Conservation (phyloP, 2,797 vertebrate species). For the Sphaeramia orbicularis region DNA sequence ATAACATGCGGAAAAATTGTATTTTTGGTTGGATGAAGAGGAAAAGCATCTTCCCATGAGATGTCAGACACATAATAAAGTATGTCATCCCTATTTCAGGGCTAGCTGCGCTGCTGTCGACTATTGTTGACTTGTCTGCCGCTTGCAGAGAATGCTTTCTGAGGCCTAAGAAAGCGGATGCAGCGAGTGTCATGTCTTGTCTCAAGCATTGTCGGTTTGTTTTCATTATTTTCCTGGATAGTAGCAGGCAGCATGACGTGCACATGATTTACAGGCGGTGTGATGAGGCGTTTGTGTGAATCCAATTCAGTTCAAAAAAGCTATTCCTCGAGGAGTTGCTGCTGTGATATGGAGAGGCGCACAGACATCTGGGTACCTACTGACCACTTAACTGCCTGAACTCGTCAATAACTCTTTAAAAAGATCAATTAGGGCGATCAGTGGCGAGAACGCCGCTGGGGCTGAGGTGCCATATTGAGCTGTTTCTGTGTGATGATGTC, state of each 20-base stretch:
- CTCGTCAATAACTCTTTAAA: slow-evolving; percentile 79
- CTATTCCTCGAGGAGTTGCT: slow-evolving; percentile 38
- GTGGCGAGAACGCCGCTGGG: slow-evolving; percentile 54
- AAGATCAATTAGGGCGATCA: slow-evolving; percentile 76
- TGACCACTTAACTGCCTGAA: slow-evolving; percentile 71
- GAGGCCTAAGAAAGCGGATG: slow-evolving; percentile 29
- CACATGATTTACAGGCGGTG: slow-evolving; percentile 1
- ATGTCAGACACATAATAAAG: slow-evolving; percentile 62
- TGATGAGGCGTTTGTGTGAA: slow-evolving; percentile 9
- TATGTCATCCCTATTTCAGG: slow-evolving; percentile 64
- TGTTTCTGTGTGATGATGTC: slow-evolving; percentile 68
- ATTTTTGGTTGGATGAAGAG: slow-evolving; percentile 45
- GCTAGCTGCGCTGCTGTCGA: slow-evolving; percentile 40
- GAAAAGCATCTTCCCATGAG: slow-evolving; percentile 47
- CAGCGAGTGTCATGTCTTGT: slow-evolving; percentile 30
- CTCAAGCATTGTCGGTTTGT: slow-evolving; percentile 8
- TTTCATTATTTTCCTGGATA: slow-evolving; percentile 17
- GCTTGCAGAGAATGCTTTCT: slow-evolving; percentile 34
- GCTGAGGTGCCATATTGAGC: slow-evolving; percentile 64
- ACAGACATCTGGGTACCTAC: slow-evolving; percentile 53
- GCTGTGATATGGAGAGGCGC: slow-evolving; percentile 14
- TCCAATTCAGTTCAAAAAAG: slow-evolving; percentile 30
- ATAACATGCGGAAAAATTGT: slow-evolving; percentile 37
- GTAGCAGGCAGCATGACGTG: background rate
- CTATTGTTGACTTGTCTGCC: slow-evolving; percentile 49